phyloP scores from a whole-genome alignment of 2,888 invertebrate species.

The Nysson spinosus region DNA sequence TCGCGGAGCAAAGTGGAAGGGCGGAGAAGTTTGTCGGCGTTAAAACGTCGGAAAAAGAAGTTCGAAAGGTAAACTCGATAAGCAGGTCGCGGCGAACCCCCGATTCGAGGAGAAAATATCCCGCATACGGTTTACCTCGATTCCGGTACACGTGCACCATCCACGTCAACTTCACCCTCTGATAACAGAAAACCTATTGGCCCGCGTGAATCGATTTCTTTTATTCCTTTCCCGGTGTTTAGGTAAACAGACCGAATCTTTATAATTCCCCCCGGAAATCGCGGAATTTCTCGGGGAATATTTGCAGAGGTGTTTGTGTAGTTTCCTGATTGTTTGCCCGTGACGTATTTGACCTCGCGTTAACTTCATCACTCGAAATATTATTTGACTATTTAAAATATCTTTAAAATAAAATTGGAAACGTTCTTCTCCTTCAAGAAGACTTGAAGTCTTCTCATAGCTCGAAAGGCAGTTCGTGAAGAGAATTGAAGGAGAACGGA shows the following conservation, averaged over 20 bases:
- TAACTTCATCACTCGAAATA: no score
- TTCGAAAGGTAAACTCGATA: slow-evolving; percentile 22
- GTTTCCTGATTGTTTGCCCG: no score
- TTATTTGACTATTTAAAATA: no score
- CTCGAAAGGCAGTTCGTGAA: no score
- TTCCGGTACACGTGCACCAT: slow-evolving; percentile 14
- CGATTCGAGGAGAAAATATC: slow-evolving; percentile 26
- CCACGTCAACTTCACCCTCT: not conserved
- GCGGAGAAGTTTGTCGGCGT: slow-evolving; percentile 1
- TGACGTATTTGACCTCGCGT: no score
- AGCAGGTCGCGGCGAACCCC: slow-evolving; percentile 9
- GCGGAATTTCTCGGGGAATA: no score
- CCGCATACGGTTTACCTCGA: slow-evolving; percentile 14
- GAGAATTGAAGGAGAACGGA: no score
- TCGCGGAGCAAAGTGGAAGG: not conserved
- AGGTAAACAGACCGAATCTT: not conserved
- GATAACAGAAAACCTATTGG: not conserved
- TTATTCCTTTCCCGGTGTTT: not conserved
- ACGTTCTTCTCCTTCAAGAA: no score
- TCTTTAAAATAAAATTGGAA: no score
- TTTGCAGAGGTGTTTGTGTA: no score
- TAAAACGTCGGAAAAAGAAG: slow-evolving; percentile 6
- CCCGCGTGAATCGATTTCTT: not conserved
- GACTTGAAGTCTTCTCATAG: no score
- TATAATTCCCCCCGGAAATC: not conserved